Base-by-base conservation (phyloP, 2,888 invertebrate genomes). In the Pardosa pseudoannulata region DNA sequence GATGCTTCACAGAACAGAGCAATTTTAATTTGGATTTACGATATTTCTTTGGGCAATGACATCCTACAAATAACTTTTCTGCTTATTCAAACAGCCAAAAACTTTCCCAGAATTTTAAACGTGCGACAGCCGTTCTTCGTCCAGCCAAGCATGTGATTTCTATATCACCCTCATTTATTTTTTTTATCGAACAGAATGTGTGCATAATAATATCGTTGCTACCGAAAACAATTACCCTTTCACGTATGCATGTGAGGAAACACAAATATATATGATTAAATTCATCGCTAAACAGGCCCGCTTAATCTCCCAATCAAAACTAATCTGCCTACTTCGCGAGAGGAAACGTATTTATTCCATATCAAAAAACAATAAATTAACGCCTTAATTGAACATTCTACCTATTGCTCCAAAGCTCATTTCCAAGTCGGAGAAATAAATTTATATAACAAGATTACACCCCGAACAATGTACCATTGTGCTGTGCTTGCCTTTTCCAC, bases 351-450 rank as follows among this genome's bases (percentile, higher is more conserved):
- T 56, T 56, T 56, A 56, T 56, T 23, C 56, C 56, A 16, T 56
- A 56, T 56, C 56, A 23, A 56, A 23, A 56, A 56, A 56, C 23
- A 23, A 56, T 23, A 56, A 5, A 56, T 56, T 56, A 56, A 56
- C 56, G 23, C 56, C 56, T 56, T 56, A 56, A 56, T 56, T 56
- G 56, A 56, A 56, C 23, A 56, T 56, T 56, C 56, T 5, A 23
- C 3, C 1, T 23, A 23, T 23, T 23, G 19, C 56, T 19, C 16
- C 16, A 56, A 23, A 56, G 56, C 56, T 56, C 56, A 56, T 56
- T 56, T 56, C 56, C 5, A 56, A 56, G 56, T 23, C 56, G 56
- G 56, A 23, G 56, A 56, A 56, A 56, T 56, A 56, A 56, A 56
- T 56, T 56, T 56, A 19, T 6, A 16, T 23, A 56, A 23, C 56